Conservation (phyloP, 1,140 invertebrate genomes). For the Caerostris darwini region DNA sequence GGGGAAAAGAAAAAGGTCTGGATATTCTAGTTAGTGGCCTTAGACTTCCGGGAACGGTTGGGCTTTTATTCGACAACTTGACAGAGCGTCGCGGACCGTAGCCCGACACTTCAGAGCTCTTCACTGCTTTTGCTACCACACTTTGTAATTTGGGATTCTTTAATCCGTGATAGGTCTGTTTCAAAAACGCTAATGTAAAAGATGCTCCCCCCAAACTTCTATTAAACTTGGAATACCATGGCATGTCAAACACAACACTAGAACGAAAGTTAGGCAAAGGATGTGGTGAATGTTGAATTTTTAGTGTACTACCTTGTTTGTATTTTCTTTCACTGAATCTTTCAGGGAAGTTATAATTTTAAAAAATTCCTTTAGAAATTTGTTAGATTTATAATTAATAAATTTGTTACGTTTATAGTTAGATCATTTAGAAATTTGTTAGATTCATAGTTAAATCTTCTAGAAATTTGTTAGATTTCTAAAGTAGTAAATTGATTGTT, state of each 20-base stretch:
- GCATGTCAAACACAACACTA: constrained; percentile 11
- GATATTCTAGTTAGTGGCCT: constrained; percentile 67
- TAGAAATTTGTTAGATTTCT: no score
- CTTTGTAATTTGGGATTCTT: constrained; percentile 51
- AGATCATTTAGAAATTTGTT: no score
- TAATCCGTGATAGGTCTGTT: constrained; percentile 54
- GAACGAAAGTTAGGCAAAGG: neutral
- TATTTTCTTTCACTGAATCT: no score
- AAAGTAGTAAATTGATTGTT: no score
- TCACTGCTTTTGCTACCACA: constrained; percentile 4
- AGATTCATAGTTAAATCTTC: no score
- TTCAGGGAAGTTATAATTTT: no score
- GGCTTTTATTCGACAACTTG: constrained; percentile 61
- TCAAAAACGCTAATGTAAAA: constrained; percentile 56
- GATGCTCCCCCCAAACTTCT: neutral
- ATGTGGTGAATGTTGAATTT: neutral
- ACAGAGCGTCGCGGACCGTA: constrained; percentile 53
- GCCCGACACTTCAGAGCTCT: constrained; percentile 50
- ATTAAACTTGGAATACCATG: neutral
- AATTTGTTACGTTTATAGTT: no score
- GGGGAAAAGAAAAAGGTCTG: neutral
- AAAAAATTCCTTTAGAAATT: no score
- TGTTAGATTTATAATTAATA: no score
- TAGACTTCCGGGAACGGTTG: constrained; percentile 52
- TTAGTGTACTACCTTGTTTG: neutral